Evolutionary conservation across 2,113 vertebrate genomes (phyloP).

Genomic region (Ceratotherium simum): DNA sequence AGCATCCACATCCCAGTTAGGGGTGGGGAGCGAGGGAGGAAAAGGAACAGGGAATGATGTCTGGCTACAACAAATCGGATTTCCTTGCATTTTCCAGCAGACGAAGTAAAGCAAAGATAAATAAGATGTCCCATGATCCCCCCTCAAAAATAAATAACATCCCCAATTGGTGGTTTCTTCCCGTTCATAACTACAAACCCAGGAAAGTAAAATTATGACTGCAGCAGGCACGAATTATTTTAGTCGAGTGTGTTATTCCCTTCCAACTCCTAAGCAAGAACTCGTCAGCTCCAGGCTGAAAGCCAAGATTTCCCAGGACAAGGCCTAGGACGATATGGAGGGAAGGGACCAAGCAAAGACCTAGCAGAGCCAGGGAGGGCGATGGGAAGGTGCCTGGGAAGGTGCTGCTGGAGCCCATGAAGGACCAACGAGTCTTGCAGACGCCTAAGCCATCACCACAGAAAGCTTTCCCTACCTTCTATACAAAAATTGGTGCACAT

Average conservation of each 20-base stretch:
- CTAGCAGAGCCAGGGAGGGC: background rate
- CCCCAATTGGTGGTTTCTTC: conserved; percentile 36
- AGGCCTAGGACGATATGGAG: background rate
- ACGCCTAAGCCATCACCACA: background rate
- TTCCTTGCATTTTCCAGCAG: conserved; percentile 54
- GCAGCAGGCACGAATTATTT: conserved; percentile 15
- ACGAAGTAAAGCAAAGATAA: conserved; percentile 55
- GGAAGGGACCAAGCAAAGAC: background rate
- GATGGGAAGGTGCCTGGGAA: background rate
- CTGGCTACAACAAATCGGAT: conserved; percentile 27
- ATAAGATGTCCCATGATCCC: background rate
- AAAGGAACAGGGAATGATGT: conserved; percentile 44
- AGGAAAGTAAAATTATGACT: conserved; percentile 16
- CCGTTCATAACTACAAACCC: background rate
- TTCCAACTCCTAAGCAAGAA: conserved; percentile 55
- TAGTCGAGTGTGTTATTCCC: background rate
- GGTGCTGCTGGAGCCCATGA: background rate
- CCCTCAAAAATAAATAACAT: conserved; percentile 55
- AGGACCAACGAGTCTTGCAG: background rate
- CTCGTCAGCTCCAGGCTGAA: conserved; percentile 25
- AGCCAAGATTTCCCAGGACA: conserved; percentile 51
- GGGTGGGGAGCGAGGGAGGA: background rate
- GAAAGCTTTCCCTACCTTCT: background rate
- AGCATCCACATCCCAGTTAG: background rate
- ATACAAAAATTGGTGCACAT: background rate